Base-by-base conservation (phyloP, 1,140 invertebrate species). In the Thaumatotibia leucotreta region DNA sequence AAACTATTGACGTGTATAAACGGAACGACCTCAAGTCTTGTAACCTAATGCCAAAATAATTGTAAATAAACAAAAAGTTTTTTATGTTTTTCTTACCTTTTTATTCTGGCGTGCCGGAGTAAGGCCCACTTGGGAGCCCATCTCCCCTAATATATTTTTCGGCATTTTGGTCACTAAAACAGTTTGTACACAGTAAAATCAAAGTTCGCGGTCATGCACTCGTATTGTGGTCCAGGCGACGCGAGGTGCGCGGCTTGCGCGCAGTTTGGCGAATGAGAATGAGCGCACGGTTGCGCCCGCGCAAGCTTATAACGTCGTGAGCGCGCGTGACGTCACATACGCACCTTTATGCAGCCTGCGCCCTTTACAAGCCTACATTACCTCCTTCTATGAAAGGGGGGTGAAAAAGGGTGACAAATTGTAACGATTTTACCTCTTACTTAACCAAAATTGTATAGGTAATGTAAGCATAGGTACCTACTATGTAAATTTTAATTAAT, bases 111-210 rank as follows among this genome's bases (percentile, higher is more conserved):
- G 70, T 20, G 79, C 76, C 20, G 85, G 83, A 8, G 87, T 89
- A 24, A 89, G 72, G 61, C 87, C 87, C 83, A 88, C 87, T 65
- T 88, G 87, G 77, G 87, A 89, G 73, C 87, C 87, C 87, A 89
- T 86, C 74, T 89, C 87, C 27, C 83, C 87, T 71, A 89, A 68
- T 52, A 89, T 86, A 68, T 89, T 86, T 66, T 86, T 87, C 72
- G 87, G 85, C 87, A 89, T 89, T 67, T 77, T 89, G 79, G 17
- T 52, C 73, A 77, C 72, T 73, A 33, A 24, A 68, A 35, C 61
- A 65, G 39, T 66, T 24, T 64, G 63, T 65, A 68, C 39, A 39
- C 39, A 65, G 61, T 52, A 49, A 65, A 67, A 66, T 50, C 49
- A 39, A 70, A 67, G 33, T 69, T 69, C 66, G 69, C 68, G 73